Conservation (phyloP, 1,140 invertebrate species). For the Calosoma granatense region DNA sequence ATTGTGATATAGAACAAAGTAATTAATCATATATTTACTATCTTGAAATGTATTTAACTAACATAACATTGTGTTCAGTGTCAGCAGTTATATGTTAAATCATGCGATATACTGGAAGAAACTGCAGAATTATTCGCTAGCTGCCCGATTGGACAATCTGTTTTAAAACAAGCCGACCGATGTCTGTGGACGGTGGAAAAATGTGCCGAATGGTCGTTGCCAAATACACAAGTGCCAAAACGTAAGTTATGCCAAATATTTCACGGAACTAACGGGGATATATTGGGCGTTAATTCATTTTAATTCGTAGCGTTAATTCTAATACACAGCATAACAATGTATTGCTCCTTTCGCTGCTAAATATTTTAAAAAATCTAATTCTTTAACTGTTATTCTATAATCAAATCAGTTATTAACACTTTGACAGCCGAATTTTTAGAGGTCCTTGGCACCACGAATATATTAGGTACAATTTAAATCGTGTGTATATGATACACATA, state of each 20-base stretch:
- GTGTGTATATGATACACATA: no score
- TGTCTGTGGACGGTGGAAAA: neutral
- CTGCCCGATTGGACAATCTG: neutral
- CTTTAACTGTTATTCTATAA: no score
- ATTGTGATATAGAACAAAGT: no score
- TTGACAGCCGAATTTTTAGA: no score
- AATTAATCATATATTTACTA: neutral
- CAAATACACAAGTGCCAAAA: neutral
- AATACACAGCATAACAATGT: no score
- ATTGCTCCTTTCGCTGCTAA: no score
- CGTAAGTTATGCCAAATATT: neutral
- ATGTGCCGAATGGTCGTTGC: neutral
- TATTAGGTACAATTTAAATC: no score
- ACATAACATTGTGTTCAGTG: neutral
- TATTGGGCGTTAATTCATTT: no score
- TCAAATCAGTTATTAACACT: no score
- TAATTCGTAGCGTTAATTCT: no score
- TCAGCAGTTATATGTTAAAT: neutral
- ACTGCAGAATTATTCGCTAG: neutral
- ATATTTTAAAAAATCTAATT: no score
- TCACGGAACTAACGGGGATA: neutral
- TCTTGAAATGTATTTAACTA: neutral
- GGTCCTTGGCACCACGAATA: no score
- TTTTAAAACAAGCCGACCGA: neutral
- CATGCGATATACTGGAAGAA: neutral